Evolutionary conservation across 2,113 vertebrate genomes (phyloP).

Genomic region (Nannospalax galili): DNA sequence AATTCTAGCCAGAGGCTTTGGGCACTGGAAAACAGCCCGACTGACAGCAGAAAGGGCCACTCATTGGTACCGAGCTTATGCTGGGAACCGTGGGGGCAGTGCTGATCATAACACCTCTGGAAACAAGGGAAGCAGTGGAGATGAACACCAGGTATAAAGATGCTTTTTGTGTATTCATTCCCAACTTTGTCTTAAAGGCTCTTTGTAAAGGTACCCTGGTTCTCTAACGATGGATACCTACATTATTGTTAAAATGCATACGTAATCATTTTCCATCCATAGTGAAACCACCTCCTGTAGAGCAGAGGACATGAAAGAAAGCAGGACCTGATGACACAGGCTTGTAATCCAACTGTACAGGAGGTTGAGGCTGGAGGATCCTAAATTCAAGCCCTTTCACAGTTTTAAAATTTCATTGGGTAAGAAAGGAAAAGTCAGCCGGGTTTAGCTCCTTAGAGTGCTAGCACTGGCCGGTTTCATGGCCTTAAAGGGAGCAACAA

Average conservation of each 20-base stretch:
- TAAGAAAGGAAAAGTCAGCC: not conserved
- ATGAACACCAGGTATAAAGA: not conserved
- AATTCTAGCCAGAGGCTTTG: not conserved
- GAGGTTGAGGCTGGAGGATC: not conserved
- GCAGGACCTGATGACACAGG: not conserved
- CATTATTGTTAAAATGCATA: constrained; percentile 20
- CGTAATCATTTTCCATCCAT: not conserved
- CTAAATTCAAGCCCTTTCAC: not conserved
- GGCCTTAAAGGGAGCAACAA: not conserved
- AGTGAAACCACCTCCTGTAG: not conserved
- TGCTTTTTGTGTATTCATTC: not conserved
- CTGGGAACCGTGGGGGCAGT: not conserved
- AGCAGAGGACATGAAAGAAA: not conserved
- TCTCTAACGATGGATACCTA: not conserved
- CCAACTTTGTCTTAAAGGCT: not conserved
- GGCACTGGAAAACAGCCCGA: not conserved
- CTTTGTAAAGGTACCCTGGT: not conserved
- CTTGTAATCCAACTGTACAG: not conserved
- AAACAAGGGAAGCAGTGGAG: not conserved
- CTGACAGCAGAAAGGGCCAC: not conserved
- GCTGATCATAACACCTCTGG: not conserved
- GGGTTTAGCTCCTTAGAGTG: not conserved
- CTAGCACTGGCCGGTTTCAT: not conserved
- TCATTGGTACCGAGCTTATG: not conserved
- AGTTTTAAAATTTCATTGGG: not conserved